Evolutionary conservation across 1,140 invertebrate genomes (phyloP).

Genomic region (Spodoptera litura): DNA sequence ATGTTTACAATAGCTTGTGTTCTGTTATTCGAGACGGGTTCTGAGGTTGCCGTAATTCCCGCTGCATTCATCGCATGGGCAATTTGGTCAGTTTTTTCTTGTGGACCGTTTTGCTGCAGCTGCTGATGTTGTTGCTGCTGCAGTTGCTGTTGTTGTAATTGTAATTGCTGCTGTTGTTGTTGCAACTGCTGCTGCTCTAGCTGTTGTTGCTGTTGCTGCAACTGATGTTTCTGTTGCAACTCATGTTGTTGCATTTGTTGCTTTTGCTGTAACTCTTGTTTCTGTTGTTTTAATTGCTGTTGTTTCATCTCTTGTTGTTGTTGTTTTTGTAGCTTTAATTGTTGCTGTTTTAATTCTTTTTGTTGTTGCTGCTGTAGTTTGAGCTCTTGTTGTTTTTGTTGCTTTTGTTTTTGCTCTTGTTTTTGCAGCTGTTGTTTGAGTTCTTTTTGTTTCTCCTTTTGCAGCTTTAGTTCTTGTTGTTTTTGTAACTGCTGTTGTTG

Average conservation of each 20-base stretch:
- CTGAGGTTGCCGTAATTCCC: constrained; percentile 71
- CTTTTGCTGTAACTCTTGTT: constrained; percentile 22
- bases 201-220: constrained; percentile 11
- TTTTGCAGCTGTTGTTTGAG: neutral
- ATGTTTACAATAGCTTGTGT: constrained; percentile 73
- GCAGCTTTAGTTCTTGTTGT: neutral
- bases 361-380: constrained; percentile 1
- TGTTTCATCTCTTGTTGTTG: neutral
- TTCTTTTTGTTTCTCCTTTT: constrained; percentile 15
- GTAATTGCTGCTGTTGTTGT: constrained; percentile 4
- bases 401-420: constrained; percentile 5
- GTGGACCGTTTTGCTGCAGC: constrained; percentile 64
- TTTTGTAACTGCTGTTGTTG: constrained; percentile 12
- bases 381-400: constrained; percentile 10
- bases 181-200: neutral
- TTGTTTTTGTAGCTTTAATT: neutral
- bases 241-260: constrained; percentile 23
- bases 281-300: constrained; percentile 1
- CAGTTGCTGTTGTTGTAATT: constrained; percentile 15
- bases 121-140: constrained; percentile 4
- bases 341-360: neutral
- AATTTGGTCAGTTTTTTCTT: constrained; percentile 79
- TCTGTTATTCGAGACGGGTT: constrained; percentile 63
- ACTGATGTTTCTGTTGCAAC: neutral
- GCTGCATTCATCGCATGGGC: constrained; percentile 81